Conservation (phyloP, 2,113 vertebrate species). For the Tragelaphus strepsiceros region DNA sequence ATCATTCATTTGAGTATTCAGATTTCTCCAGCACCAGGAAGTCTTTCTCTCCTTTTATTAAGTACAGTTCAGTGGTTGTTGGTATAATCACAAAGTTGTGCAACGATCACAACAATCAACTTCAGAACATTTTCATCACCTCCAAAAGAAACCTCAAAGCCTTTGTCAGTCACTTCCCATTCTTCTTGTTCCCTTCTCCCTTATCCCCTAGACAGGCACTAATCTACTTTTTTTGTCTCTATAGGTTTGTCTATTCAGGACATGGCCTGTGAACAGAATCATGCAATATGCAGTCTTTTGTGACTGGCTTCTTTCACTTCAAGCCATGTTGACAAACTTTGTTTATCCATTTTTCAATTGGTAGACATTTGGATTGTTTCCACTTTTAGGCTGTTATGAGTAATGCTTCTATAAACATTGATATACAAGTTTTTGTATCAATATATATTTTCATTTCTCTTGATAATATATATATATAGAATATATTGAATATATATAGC, state of each 20-base stretch:
- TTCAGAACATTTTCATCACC: neutral
- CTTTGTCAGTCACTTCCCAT: neutral
- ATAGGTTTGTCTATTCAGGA: neutral
- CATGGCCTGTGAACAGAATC: neutral
- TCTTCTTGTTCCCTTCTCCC: neutral
- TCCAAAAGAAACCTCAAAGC: neutral
- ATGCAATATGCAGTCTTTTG: neutral
- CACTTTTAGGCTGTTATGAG: neutral
- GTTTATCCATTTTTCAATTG: neutral
- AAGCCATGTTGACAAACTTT: neutral
- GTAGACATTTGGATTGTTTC: neutral
- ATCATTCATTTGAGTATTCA: neutral
- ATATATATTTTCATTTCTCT: neutral
- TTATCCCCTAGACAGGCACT: neutral
- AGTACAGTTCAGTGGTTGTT: neutral
- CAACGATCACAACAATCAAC: neutral
- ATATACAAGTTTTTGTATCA: neutral
- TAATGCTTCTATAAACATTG: neutral
- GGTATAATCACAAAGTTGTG: neutral
- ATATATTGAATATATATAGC: neutral
- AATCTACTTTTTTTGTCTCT: neutral
- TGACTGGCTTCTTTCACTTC: neutral
- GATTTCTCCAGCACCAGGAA: neutral
- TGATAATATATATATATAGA: neutral
- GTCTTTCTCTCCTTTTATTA: neutral